Evolutionary conservation across 2,113 vertebrate species (phyloP).

Genomic region (Steatornis caripensis): DNA sequence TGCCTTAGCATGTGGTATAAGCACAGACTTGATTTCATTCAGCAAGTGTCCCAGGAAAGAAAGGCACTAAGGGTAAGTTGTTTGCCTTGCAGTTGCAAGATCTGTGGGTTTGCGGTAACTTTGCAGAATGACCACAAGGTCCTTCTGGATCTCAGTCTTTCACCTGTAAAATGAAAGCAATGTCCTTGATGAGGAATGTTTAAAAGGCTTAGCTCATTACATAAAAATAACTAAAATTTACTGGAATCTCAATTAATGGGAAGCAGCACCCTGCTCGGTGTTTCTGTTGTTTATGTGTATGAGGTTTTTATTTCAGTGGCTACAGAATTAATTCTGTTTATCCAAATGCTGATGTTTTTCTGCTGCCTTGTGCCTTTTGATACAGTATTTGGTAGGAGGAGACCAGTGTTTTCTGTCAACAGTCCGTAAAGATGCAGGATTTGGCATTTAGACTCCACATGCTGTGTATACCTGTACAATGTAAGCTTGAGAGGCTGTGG

Average conservation of each 20-base stretch:
- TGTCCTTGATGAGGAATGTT: neutral
- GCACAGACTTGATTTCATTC: neutral
- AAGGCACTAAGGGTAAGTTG: no score
- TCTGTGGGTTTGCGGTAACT: neutral
- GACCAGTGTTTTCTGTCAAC: neutral
- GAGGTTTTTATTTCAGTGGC: neutral
- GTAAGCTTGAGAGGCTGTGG: fast-evolving
- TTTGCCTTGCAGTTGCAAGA: neutral
- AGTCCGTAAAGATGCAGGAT: neutral
- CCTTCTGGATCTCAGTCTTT: neutral
- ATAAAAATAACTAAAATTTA: neutral
- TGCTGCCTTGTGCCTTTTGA: neutral
- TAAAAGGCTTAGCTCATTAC: neutral
- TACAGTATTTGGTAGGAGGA: neutral
- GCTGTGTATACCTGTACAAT: neutral
- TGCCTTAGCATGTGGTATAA: neutral
- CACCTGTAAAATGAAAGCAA: neutral
- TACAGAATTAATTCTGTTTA: neutral
- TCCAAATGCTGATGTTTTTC: neutral
- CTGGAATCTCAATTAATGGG: neutral
- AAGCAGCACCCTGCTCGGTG: neutral
- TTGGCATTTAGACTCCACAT: fast-evolving
- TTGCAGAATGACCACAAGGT: neutral
- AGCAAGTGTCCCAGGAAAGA: neutral
- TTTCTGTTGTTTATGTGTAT: neutral